A percentile compares a stretch with the other conserved stretches of the same genome.
These are phyloP conservation scores for Bhutanitis thaidina DNA, from an alignment of 2,888 invertebrate genomes.

Conservation along the genomic window DNA sequence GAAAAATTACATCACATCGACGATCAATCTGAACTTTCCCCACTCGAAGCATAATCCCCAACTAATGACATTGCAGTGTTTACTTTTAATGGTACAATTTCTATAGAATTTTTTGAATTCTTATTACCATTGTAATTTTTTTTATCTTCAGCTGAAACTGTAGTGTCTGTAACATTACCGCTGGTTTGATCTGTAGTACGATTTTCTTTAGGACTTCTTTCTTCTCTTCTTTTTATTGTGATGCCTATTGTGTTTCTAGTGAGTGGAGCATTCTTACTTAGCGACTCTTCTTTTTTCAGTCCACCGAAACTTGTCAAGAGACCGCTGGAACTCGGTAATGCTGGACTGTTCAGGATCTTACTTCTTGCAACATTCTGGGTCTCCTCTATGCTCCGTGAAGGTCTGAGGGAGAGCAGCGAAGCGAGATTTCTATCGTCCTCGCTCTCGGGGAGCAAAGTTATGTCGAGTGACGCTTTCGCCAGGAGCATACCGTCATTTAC, in stretches of 20 bases:
- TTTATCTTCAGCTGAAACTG: too few species aligned
- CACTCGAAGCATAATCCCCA: conserved; percentile 65
- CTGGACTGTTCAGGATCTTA: conserved; percentile 77
- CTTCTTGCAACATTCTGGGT: conserved; percentile 68
- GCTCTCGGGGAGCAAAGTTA: conserved; percentile 87
- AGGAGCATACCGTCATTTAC: conserved; percentile 85
- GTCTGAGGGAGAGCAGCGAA: conserved; percentile 84
- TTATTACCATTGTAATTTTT: too few species aligned
- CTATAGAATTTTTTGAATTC: not conserved
- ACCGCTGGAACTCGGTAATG: conserved; percentile 76
- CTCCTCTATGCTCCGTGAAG: conserved; percentile 81
- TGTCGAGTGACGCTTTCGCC: conserved; percentile 87
- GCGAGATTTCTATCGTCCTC: conserved; percentile 91
- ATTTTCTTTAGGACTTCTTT: too few species aligned
- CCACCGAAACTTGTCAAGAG: conserved; percentile 74
- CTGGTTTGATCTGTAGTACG: not conserved
- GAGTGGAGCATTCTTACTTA: conserved; percentile 51
- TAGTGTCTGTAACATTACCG: conserved; percentile 10
- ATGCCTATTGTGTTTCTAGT: conserved; percentile 65
- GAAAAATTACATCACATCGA: too few species aligned
- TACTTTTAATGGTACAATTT: not conserved
- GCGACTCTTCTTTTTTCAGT: conserved; percentile 74
- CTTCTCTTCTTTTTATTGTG: conserved; percentile 43
- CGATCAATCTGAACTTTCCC: conserved; percentile 46
- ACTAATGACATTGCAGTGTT: conserved; percentile 39